Evolutionary conservation across 2,888 invertebrate genomes (phyloP).

Genomic region (Petrolisthes manimaculis): DNA sequence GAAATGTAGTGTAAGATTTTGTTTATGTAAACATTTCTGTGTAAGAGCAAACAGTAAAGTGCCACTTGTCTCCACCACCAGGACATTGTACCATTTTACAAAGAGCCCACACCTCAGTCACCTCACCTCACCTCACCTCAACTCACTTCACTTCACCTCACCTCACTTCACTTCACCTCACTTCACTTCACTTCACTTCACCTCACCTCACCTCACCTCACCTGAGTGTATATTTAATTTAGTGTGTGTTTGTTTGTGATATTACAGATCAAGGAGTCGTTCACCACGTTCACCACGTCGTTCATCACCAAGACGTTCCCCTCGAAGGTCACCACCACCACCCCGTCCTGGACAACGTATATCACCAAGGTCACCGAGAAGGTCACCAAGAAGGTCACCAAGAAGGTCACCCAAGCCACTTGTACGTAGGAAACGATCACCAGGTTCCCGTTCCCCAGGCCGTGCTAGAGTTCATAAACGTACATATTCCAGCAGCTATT

Average conservation of each 20-base stretch:
- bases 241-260: not conserved
- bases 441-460: constrained; percentile 32
- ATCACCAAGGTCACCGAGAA: constrained; percentile 34
- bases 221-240: too few relatives aligned
- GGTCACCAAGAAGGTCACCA: constrained; percentile 47
- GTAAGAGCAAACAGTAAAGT: too few relatives aligned
- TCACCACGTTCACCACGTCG: not conserved
- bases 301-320: constrained; percentile 28
- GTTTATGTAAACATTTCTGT: too few relatives aligned
- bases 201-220: too few relatives aligned
- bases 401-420: constrained; percentile 46
- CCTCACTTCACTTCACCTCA: too few relatives aligned
- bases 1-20: too few relatives aligned
- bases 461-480: constrained; percentile 43
- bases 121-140: too few relatives aligned
- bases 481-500: constrained; percentile 51
- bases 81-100: too few relatives aligned
- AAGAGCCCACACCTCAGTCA: too few relatives aligned
- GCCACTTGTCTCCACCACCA: too few relatives aligned
- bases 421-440: constrained; percentile 24
- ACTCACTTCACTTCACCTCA: too few relatives aligned
- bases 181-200: too few relatives aligned
- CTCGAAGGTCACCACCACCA: constrained; percentile 44
- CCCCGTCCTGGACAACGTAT: constrained; percentile 29
- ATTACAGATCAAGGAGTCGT: not conserved